Evolutionary conservation across 2,797 vertebrate species (phyloP), one percentile per base, ranked within the genome.

Genomic region (Pelochelys cantorii): DNA sequence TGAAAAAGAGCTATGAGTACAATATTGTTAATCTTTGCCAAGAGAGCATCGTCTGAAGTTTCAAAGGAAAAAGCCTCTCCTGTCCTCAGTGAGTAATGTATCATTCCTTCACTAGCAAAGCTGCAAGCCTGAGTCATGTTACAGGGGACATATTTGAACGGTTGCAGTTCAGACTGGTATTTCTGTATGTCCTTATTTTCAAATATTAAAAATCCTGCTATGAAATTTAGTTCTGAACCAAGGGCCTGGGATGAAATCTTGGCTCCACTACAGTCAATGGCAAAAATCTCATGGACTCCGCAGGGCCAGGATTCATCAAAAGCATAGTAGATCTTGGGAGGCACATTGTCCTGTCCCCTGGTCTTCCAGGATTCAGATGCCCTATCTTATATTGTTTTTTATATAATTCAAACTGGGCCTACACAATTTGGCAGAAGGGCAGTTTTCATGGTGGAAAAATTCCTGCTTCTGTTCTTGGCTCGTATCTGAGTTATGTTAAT

Each of bases 381-480:
- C 17, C 18, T n/a, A 68, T 34, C 34, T 68, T 68, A 34, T 68
- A 34, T 68, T 34, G 65, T 68, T 68, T n/a, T 8, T 31, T 95
- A 92, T 65, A 92, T 90, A 89, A 90, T 93, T 93, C 83, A 94
- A 78, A 91, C 93, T 79, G 88, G 86, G 62, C 85, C 86, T 94
- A 79, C 91, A 88, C 93, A 75, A 94, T 84, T 95, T 91, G 78
- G 68, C 4, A 7, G 79, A 75, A 75, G 42, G 42, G 12, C 37
- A 75, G 23, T 13, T 42, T 75, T 75, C 12, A 25, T 27, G 22
- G 37, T 31, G 57, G 27, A 29, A 11, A 12, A 75, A 88, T 87
- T 95, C 92, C 57, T 83, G 78, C 57, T 79, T 93, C 84, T 89
- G 94, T 93, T 93, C 94, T 96, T 95, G 90, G 83, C 48, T 78